Percentiles rank a stretch among this genome's conserved stretches.
These are phyloP conservation scores for Haemorhous mexicanus DNA, from an alignment of 2,113 vertebrate genomes.

Conservation along the genomic window DNA sequence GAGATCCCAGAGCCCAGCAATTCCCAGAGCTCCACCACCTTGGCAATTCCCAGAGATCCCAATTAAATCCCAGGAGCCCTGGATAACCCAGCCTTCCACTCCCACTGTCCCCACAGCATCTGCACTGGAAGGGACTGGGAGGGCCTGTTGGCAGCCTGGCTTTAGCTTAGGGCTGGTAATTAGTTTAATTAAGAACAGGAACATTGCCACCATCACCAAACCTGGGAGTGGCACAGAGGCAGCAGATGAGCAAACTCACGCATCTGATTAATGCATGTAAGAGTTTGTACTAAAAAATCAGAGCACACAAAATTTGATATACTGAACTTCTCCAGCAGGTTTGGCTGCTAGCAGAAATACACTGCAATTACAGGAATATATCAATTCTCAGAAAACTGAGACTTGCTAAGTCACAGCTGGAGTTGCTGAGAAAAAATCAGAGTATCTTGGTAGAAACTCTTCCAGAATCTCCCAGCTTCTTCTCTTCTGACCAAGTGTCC, in stretches of 20 bases:
- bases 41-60: no score
- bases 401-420: not conserved
- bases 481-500: not conserved
- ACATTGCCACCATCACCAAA: not conserved
- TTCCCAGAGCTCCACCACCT: not conserved
- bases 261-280: not conserved
- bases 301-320: not conserved
- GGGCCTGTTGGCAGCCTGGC: not conserved
- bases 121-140: not conserved
- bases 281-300: not conserved
- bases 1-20: not conserved
- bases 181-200: not conserved
- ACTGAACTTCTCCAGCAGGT: not conserved
- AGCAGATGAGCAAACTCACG: not conserved
- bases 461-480: not conserved
- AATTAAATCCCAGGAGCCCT: rapidly evolving
- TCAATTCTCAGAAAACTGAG: not conserved
- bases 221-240: not conserved
- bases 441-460: not conserved
- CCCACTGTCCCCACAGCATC: rapidly evolving
- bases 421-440: not conserved
- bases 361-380: not conserved
- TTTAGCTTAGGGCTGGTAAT: not conserved
- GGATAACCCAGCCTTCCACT: not conserved
- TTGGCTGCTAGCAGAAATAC: not conserved